phyloP scores from a whole-genome alignment of 2,113 vertebrate genomes.

The Pungitius pungitius region DNA sequence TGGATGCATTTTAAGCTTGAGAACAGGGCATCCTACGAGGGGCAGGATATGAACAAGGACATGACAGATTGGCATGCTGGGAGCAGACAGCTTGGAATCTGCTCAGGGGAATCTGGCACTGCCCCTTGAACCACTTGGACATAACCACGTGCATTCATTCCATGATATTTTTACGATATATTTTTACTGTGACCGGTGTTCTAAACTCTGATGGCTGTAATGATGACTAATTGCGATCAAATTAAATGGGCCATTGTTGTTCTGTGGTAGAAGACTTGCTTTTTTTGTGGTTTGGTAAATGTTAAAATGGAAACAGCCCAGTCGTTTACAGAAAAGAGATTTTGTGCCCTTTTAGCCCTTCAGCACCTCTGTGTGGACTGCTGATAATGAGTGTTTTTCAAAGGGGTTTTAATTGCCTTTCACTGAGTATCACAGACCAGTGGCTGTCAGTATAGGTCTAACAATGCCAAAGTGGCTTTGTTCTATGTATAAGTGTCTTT shows the following conservation, averaged over 20 bases:
- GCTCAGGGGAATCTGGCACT: slow-evolving; percentile 42
- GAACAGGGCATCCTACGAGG: slow-evolving; percentile 69
- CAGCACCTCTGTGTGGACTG: slow-evolving; percentile 9
- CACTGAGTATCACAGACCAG: slow-evolving; percentile 1
- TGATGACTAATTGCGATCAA: not conserved
- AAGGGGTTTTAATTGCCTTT: slow-evolving; percentile 29
- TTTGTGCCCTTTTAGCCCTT: not conserved
- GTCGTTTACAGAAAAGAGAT: not conserved
- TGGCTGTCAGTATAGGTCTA: slow-evolving; percentile 14
- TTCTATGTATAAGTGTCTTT: slow-evolving; percentile 32
- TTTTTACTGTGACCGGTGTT: slow-evolving; percentile 13
- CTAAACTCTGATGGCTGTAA: not conserved
- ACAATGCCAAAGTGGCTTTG: slow-evolving; percentile 15
- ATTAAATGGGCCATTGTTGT: not conserved
- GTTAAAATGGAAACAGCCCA: not conserved
- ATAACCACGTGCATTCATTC: slow-evolving; percentile 17
- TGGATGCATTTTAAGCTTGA: slow-evolving; percentile 56
- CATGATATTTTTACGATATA: slow-evolving; percentile 11
- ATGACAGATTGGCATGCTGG: slow-evolving; percentile 80
- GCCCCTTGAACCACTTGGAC: slow-evolving; percentile 43
- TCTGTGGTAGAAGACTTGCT: not conserved
- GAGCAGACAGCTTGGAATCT: slow-evolving; percentile 65
- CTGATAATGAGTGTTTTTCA: slow-evolving; percentile 12
- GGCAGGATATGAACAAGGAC: slow-evolving; percentile 73
- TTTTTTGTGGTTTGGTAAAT: slow-evolving; percentile 8